phyloP scores from a whole-genome alignment of 2,797 vertebrate genomes.

The Anisognathus igniventris region DNA sequence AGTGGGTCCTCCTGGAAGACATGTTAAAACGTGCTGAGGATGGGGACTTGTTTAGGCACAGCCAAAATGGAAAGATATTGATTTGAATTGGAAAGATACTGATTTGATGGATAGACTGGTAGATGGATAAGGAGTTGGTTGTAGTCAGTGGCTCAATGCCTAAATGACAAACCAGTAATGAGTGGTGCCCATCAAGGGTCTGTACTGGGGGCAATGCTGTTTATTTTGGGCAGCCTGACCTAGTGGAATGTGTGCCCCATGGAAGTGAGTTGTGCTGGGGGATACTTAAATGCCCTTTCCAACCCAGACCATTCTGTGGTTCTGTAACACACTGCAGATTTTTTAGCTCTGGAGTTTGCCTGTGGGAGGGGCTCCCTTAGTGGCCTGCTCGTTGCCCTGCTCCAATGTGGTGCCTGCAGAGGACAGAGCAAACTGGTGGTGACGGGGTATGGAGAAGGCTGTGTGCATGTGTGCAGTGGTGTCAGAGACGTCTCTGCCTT shows the following conservation, averaged over 20 bases:
- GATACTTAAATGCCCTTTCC: not conserved
- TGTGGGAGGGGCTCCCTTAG: not conserved
- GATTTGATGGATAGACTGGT: not conserved
- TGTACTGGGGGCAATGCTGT: rapidly evolving
- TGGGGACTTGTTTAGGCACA: not conserved
- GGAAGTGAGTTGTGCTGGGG: not conserved
- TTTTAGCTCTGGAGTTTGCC: not conserved
- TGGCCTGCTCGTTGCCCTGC: not conserved
- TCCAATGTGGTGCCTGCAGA: not conserved
- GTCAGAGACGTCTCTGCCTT: not conserved
- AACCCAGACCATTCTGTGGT: not conserved
- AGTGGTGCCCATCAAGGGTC: not conserved
- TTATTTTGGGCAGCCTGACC: not conserved
- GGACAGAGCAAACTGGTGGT: not conserved
- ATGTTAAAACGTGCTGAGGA: not conserved
- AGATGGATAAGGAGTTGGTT: not conserved
- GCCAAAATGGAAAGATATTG: not conserved
- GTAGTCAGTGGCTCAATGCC: not conserved
- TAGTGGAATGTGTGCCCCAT: not conserved
- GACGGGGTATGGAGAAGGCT: not conserved
- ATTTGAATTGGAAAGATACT: not conserved
- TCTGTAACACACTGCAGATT: not conserved
- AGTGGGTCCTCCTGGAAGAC: not conserved
- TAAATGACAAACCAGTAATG: rapidly evolving
- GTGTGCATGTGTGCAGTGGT: not conserved